These are phyloP conservation scores for Corynorhinus townsendii DNA, from an alignment of 2,113 vertebrate species.

Conservation along the genomic window DNA sequence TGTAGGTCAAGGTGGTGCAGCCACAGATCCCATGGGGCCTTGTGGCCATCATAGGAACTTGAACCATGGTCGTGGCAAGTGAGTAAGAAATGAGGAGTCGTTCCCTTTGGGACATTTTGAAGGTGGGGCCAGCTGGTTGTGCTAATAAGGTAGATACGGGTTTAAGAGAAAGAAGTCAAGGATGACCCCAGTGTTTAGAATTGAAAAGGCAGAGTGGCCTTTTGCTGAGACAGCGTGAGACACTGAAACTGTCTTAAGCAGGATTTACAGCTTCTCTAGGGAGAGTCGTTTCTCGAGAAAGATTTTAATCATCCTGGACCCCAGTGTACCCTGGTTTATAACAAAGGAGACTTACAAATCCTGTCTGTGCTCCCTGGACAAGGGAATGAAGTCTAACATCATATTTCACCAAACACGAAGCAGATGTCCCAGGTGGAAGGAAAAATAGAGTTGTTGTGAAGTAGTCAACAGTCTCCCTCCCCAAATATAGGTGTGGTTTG, in stretches of 20 bases:
- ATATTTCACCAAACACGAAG: neutral
- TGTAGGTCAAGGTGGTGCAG: neutral
- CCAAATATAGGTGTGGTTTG: slow-evolving; percentile 62
- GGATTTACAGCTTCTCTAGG: neutral
- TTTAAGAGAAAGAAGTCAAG: neutral
- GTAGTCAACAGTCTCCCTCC: neutral
- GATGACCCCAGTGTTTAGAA: neutral
- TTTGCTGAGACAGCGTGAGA: neutral
- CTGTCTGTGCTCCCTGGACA: slow-evolving; percentile 12
- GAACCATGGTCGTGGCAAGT: no score
- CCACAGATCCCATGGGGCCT: neutral
- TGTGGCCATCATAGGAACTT: neutral
- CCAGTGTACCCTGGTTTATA: neutral
- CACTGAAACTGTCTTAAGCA: neutral
- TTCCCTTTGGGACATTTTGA: neutral
- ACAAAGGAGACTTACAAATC: neutral
- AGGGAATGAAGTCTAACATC: neutral
- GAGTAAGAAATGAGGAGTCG: neutral
- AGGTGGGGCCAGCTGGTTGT: neutral
- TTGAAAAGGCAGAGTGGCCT: neutral
- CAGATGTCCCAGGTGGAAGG: slow-evolving; percentile 30
- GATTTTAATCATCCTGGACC: neutral
- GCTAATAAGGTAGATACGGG: neutral
- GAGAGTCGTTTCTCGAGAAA: neutral
- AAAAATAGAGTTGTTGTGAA: neutral